Evolutionary conservation across 2,113 vertebrate genomes (phyloP).

Genomic region (Spermophilus dauricus): DNA sequence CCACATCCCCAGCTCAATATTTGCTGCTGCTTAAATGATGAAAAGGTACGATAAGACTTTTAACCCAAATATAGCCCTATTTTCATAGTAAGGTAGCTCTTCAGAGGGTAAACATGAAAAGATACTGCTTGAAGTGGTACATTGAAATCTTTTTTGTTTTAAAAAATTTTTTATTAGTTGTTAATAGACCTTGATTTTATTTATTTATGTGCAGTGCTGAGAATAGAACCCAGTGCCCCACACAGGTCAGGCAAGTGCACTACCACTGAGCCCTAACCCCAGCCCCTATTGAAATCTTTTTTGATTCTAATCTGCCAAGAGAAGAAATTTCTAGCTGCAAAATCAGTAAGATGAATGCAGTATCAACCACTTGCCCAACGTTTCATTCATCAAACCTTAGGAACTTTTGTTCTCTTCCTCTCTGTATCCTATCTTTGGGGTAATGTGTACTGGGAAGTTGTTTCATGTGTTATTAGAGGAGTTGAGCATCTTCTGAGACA

Average conservation of each 20-base stretch:
- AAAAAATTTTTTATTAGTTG: no score
- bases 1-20: neutral
- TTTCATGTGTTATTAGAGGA: conserved; percentile 12
- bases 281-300: no score
- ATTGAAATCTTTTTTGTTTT: neutral
- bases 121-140: neutral
- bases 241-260: no score
- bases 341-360: conserved; percentile 27
- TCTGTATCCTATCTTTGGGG: neutral
- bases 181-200: no score
- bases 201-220: no score
- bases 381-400: neutral
- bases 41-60: conserved; percentile 17
- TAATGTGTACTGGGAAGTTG: conserved; percentile 13
- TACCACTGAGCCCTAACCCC: no score
- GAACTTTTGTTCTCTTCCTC: neutral
- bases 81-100: conserved; percentile 38
- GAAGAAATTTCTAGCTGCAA: conserved; percentile 24
- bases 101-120: conserved; percentile 51
- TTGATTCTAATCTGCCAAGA: conserved; percentile 35
- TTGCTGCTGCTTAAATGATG: conserved; percentile 28
- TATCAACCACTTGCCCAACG: neutral
- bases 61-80: conserved; percentile 22
- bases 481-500: neutral
- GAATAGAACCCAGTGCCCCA: no score